Base-by-base conservation (phyloP, 2,113 vertebrate species). In the Grus americana region DNA sequence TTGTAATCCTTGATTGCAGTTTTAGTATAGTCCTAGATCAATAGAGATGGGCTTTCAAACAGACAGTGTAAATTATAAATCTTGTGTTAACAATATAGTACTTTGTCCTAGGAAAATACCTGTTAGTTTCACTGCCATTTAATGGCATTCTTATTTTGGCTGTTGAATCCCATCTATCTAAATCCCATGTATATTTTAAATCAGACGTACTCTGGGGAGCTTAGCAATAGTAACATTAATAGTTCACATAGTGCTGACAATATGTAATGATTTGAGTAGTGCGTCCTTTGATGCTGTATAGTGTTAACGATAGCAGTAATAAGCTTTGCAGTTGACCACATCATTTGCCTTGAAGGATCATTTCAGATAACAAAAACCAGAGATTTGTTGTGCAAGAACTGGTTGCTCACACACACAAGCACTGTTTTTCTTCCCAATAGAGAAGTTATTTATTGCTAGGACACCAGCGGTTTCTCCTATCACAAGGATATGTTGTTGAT, bases 391-490 rank as follows among this genome's bases (percentile, higher is more conserved):
- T 87, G 49, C 84, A 65, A 74, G 38, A 49, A 29, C 52, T 52
- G 15, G 27, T 72, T 94, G 59, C 57, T 92, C 16, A 50, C 62
- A 70, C 30, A 34, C 44, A 46, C 30, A 54, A 49, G 10, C 58
- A 22, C 24, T 52, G 13, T 54, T 94, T 91, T 79, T 24, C 80
- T 87, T 79, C 50, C 74, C 58, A 24, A 9, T 4, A 73, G 61
- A 91, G 66, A 44, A 92, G 58, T 79, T 89, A 50, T 54, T 89
- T 91, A 93, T 92, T 92, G 68, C 66, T 62, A 81, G 62, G 86
- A 92, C 71, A 75, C 40, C 61, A 58, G 62, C 21, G 0, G 47
- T 46, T 74, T 76, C 83, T 82, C 36, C 54, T 65, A 0, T 82
- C 32, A 46, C 40, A 61, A 36, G 58, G 57, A 52, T 86, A 23